Base-by-base conservation (phyloP, 2,888 invertebrate genomes). In the Colletes collaris region DNA sequence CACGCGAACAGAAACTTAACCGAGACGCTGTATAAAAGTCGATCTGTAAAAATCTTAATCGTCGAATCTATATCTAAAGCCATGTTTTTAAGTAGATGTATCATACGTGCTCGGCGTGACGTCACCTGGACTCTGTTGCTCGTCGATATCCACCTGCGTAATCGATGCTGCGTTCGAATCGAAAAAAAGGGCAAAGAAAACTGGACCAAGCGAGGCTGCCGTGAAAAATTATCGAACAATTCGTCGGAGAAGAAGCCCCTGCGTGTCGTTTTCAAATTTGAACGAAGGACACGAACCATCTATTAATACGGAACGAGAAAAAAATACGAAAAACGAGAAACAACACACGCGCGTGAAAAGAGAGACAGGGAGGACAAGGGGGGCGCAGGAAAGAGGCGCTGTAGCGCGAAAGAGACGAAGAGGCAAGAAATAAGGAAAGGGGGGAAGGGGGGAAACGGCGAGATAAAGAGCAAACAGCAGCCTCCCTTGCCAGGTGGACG, bases 401-500 rank as follows among this genome's bases (percentile, higher is more conserved):
- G 62, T 76, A 76, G 37, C 46, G 4, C 52, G 35, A 40, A 40
- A 35, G 63, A n/a, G 6, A 53, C 16, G 44, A 0, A 35, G 16
- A n/a, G 53, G 27, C 10, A 53, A 2, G 46, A 49, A 27, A 7
- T 27, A 59, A 64, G 27, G 52, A 44, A 16, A 40, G 46, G 50
- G 27, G 52, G 13, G 60, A 40, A 27, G n/a, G 49, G 16, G 49
- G n/a, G 10, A 10, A 50, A 19, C 40, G 53, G 52, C 69, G 74
- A 75, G 80, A 78, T 59, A 73, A 75, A 76, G 62, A 60, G 63
- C 56, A 69, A 71, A 72, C 69, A 50, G 81, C 76, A 76, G 73
- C 81, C 70, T 77, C 71, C 70, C 74, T 81, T 84, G 85, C 79
- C 84, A 87, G 84, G 78, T 87, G 79, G 73, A 81, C 53, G 72